phyloP scores from a whole-genome alignment of 2,888 invertebrate species.

The Phortica magna region DNA sequence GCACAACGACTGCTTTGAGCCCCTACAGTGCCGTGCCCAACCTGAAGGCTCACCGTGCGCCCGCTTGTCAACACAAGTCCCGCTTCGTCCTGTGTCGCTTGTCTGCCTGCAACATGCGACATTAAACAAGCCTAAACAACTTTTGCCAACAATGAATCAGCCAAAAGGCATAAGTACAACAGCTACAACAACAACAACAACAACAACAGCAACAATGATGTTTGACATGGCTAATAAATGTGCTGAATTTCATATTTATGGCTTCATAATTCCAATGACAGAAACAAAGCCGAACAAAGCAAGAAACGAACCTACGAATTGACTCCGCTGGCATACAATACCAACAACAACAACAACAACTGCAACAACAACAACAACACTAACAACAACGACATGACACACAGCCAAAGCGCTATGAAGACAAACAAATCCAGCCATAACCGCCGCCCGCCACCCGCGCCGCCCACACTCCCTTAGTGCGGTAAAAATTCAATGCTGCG shows the following conservation, averaged over 20 bases:
- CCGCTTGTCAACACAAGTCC: too few species aligned
- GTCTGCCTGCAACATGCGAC: too few species aligned
- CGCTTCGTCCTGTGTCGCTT: too few species aligned
- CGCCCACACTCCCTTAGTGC: not conserved
- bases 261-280: constrained; percentile 68
- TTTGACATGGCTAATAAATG: constrained; percentile 74
- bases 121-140: not conserved
- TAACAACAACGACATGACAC: not conserved
- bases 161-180: constrained; percentile 40
- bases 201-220: constrained; percentile 52
- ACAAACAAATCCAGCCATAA: not conserved
- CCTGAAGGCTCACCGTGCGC: too few species aligned
- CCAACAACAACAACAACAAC: not conserved
- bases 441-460: not conserved
- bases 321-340: too few species aligned
- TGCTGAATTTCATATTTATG: constrained; percentile 73
- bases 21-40: too few species aligned
- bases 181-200: constrained; percentile 44
- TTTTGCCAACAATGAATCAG: constrained; percentile 32
- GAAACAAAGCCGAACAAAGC: constrained; percentile 25
- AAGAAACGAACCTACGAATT: constrained; percentile 11
- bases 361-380: not conserved
- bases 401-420: not conserved
- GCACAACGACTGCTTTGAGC: too few species aligned
- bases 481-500: not conserved